These are phyloP conservation scores for Nowickia ferox DNA, from an alignment of 2,888 invertebrate genomes.

Conservation along the genomic window DNA sequence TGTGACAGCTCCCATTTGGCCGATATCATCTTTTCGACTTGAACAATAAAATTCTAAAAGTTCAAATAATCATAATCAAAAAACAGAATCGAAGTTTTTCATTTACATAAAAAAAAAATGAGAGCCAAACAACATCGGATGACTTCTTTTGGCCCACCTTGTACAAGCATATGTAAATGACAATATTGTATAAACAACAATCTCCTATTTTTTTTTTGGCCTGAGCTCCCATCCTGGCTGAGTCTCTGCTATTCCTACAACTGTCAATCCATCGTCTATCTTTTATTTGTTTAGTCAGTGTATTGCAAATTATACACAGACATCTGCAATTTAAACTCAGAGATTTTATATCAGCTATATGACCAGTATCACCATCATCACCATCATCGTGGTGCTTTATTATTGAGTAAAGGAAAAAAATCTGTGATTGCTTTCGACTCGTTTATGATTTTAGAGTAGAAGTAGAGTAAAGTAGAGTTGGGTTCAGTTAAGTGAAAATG, in stretches of 20 bases:
- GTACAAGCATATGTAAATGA: neutral
- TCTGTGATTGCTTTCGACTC: conserved; percentile 52
- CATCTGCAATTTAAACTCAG: conserved; percentile 72
- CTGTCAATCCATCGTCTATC: conserved; percentile 18
- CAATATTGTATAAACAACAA: conserved; percentile 44
- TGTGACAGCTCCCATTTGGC: no score
- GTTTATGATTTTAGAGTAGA: conserved; percentile 41
- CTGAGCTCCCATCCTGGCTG: neutral
- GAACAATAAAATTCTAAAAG: no score
- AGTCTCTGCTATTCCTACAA: neutral
- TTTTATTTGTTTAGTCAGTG: conserved; percentile 69
- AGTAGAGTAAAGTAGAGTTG: conserved; percentile 59
- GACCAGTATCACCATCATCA: conserved; percentile 56
- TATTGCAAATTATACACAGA: conserved; percentile 72
- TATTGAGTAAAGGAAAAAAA: conserved; percentile 2
- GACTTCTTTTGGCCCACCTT: no score
- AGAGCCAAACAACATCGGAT: no score
- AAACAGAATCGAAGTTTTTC: no score
- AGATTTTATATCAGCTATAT: conserved; percentile 59
- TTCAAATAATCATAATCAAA: no score
- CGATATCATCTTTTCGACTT: no score
- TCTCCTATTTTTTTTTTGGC: conserved; percentile 18
- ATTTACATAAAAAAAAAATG: no score
- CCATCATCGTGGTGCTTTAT: conserved; percentile 46
- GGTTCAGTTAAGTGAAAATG: conserved; percentile 74